Percentiles rank a stretch among this genome's conserved stretches.
phyloP scores from a whole-genome alignment of 1,140 invertebrate species.

The Palaemon carinicauda region DNA sequence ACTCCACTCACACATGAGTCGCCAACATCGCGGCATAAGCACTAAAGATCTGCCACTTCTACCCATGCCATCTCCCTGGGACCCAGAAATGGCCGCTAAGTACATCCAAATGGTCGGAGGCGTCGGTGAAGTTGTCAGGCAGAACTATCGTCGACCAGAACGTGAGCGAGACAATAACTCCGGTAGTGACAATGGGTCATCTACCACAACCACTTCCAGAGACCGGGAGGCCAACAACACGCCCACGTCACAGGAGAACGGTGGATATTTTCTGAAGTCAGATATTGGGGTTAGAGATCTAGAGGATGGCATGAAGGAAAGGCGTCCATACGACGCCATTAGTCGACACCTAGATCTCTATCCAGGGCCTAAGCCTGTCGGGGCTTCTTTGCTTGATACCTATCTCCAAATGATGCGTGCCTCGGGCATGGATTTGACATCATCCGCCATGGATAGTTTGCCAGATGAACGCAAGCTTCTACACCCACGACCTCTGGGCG shows the following conservation, averaged over 20 bases:
- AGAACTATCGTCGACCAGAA: constrained; percentile 54
- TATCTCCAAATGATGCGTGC: constrained; percentile 61
- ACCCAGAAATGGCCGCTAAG: constrained; percentile 80
- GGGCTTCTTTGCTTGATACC: constrained; percentile 60
- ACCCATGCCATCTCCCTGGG: constrained; percentile 89
- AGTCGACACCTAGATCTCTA: constrained; percentile 56
- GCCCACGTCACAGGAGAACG: constrained; percentile 58
- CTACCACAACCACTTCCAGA: constrained; percentile 14
- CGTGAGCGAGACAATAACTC: constrained; percentile 30
- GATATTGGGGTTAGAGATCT: constrained; percentile 19
- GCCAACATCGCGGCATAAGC: constrained; percentile 88
- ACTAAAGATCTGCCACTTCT: constrained; percentile 90
- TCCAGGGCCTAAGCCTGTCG: constrained; percentile 44
- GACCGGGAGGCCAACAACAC: constrained; percentile 41
- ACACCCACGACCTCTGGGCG: constrained; percentile 39
- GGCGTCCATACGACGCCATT: constrained; percentile 51
- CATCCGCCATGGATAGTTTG: constrained; percentile 23
- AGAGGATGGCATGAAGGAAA: constrained; percentile 47
- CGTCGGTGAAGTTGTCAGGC: constrained; percentile 57
- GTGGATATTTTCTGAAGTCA: constrained; percentile 47
- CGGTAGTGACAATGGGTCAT: constrained; percentile 45
- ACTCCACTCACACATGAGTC: constrained; percentile 89
- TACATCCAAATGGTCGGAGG: constrained; percentile 59
- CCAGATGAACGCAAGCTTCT: constrained; percentile 39
- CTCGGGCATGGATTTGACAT: constrained; percentile 58